Evolutionary conservation across 1,140 invertebrate genomes (phyloP).

Genomic region (Battus philenor): DNA sequence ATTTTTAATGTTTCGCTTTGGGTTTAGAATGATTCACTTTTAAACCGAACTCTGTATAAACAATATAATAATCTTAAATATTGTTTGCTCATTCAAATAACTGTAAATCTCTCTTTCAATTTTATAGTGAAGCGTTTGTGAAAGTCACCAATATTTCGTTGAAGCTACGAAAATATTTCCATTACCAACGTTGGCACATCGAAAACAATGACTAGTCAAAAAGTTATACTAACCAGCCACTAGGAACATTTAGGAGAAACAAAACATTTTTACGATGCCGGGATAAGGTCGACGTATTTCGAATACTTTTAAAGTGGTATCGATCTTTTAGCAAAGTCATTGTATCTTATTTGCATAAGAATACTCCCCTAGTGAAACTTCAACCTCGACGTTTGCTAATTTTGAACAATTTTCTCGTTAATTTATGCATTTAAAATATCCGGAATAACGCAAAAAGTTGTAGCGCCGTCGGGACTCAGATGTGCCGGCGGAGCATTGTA

Average conservation of each 20-base stretch:
- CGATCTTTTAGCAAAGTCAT: slow-evolving; percentile 29
- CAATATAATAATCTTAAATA: too few species aligned
- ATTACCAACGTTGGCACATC: slow-evolving; percentile 47
- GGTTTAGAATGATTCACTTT: slow-evolving; percentile 4
- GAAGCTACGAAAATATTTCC: slow-evolving; percentile 58
- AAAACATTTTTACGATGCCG: slow-evolving; percentile 65
- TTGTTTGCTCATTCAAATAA: too few species aligned
- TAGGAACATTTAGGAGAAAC: slow-evolving; percentile 69
- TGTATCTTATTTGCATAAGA: slow-evolving; percentile 36
- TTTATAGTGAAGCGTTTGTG: slow-evolving; percentile 29
- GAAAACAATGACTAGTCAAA: slow-evolving; percentile 69
- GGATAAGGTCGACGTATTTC: slow-evolving; percentile 23
- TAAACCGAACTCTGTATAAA: too few species aligned
- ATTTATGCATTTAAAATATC: slow-evolving; percentile 31
- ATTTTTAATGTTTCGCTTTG: slow-evolving; percentile 45
- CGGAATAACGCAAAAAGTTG: slow-evolving; percentile 45
- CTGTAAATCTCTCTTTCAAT: too few species aligned
- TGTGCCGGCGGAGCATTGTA: slow-evolving; percentile 42
- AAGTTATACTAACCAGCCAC: slow-evolving; percentile 62
- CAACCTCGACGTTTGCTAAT: slow-evolving; percentile 5
- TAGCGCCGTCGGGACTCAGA: slow-evolving; percentile 47
- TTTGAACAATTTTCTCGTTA: slow-evolving; percentile 13
- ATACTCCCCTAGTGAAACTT: slow-evolving; percentile 16
- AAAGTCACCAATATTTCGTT: slow-evolving; percentile 52
- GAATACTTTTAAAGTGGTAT: slow-evolving; percentile 14